These are phyloP conservation scores for Brenthis hecate DNA, from an alignment of 2,888 invertebrate species.

Conservation along the genomic window DNA sequence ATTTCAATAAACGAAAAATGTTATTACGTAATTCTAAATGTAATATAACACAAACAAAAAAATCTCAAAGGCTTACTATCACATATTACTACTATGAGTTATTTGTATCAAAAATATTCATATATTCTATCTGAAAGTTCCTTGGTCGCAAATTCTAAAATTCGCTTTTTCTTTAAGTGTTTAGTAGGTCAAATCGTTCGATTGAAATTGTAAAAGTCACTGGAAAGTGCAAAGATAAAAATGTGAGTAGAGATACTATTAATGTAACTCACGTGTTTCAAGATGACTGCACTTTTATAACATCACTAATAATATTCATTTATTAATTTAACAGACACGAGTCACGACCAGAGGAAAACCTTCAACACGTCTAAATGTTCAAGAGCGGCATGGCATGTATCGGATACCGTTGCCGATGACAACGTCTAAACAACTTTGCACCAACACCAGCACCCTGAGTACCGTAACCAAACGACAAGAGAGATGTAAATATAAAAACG, in stretches of 20 bases:
- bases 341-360: slow-evolving; percentile 63
- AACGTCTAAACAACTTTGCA: slow-evolving; percentile 75
- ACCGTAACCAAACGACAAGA: slow-evolving; percentile 56
- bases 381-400: slow-evolving; percentile 65
- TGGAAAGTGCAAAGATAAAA: not conserved
- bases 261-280: slow-evolving; percentile 23
- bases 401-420: slow-evolving; percentile 73
- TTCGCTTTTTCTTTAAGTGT: not conserved
- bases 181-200: not conserved
- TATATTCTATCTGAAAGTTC: too few species aligned
- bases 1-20: too few species aligned
- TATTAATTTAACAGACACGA: slow-evolving; percentile 50
- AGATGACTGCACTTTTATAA: slow-evolving; percentile 17
- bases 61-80: too few species aligned
- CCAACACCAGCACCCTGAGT: slow-evolving; percentile 63
- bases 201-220: not conserved
- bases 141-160: too few species aligned
- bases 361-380: slow-evolving; percentile 59
- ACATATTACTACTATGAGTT: too few species aligned
- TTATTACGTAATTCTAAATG: too few species aligned
- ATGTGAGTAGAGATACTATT: not conserved
- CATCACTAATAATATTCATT: slow-evolving; percentile 11
- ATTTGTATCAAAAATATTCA: too few species aligned
- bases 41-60: too few species aligned
- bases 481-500: slow-evolving; percentile 52